A percentile compares a stretch with the other conserved stretches of the same genome.
Evolutionary conservation across 1,140 invertebrate genomes (phyloP).

Genomic region (Aphelenchoides besseyi): DNA sequence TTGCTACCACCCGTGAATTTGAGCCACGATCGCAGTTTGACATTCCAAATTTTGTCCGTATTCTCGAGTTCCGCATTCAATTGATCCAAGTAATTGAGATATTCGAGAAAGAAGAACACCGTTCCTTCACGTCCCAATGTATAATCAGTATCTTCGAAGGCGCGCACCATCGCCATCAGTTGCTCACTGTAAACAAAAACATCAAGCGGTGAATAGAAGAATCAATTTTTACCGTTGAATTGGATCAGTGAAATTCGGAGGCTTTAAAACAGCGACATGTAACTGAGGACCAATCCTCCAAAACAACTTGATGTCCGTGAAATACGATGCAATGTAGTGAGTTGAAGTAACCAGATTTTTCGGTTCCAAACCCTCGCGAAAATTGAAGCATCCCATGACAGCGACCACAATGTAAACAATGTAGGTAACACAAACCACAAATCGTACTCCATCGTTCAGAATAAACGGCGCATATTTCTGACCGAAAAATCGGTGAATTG

Average conservation of each 20-base stretch:
- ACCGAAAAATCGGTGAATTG: constrained; percentile 74
- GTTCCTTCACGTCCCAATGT: constrained; percentile 61
- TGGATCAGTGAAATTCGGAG: constrained; percentile 58
- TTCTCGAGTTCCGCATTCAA: constrained; percentile 61
- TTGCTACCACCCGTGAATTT: constrained; percentile 58
- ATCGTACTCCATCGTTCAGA: constrained; percentile 75
- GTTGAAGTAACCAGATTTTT: constrained; percentile 58
- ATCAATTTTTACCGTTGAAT: constrained; percentile 42
- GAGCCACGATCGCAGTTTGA: constrained; percentile 58
- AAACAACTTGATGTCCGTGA: constrained; percentile 56
- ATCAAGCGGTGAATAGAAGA: constrained; percentile 7
- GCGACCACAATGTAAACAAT: constrained; percentile 77
- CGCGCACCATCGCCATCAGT: constrained; percentile 45
- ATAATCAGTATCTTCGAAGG: constrained; percentile 60
- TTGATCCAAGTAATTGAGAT: constrained; percentile 59
- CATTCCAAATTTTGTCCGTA: constrained; percentile 58
- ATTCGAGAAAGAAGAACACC: constrained; percentile 61
- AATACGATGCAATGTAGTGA: constrained; percentile 61
- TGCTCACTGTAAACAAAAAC: constrained; percentile 43
- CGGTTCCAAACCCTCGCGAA: constrained; percentile 69
- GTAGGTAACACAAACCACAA: constrained; percentile 75
- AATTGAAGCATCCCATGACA: constrained; percentile 79
- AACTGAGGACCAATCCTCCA: constrained; percentile 60
- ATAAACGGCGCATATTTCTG: constrained; percentile 73
- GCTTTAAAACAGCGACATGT: constrained; percentile 58